A percentile compares a stretch with the other conserved stretches of the same genome.
Conservation (phyloP, 1,140 invertebrate genomes). For the Ericerus pela region DNA sequence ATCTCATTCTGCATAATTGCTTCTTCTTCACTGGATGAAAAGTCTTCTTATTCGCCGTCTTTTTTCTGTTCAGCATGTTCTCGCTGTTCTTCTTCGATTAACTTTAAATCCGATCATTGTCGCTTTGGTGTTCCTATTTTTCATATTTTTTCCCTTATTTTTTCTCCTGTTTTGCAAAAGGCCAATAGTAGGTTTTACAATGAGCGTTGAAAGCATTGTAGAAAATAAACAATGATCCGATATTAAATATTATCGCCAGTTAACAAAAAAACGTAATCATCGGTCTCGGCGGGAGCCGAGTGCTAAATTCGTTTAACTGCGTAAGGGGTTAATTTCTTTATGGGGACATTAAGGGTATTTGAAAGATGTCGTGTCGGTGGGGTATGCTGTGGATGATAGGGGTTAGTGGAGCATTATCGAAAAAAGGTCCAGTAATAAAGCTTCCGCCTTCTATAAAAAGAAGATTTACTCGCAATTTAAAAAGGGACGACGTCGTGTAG, state of each 20-base stretch:
- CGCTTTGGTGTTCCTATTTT: no score
- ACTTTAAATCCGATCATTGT: no score
- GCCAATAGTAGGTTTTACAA: no score
- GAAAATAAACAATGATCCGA: slow-evolving; percentile 10
- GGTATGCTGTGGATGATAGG: neutral
- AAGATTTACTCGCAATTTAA: slow-evolving; percentile 12
- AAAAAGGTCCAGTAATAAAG: slow-evolving; percentile 12
- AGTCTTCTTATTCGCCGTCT: no score
- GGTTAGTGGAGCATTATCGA: slow-evolving; percentile 11
- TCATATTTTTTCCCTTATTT: no score
- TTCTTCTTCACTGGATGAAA: no score
- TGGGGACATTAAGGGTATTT: neutral
- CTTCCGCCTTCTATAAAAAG: slow-evolving; percentile 12
- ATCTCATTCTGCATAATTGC: no score
- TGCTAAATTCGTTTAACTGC: slow-evolving; percentile 10
- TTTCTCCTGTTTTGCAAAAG: no score
- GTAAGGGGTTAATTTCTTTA: slow-evolving; percentile 11
- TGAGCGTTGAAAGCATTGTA: neutral
- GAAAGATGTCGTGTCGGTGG: neutral
- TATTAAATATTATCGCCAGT: slow-evolving; percentile 7
- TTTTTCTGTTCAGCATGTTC: no score
- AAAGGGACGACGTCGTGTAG: slow-evolving; percentile 8
- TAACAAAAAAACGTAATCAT: slow-evolving; percentile 10
- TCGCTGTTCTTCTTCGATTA: no score
- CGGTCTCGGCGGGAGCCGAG: slow-evolving; percentile 6